These are phyloP conservation scores for Heliothis subflexa DNA, from an alignment of 1,140 invertebrate species.

Conservation along the genomic window DNA sequence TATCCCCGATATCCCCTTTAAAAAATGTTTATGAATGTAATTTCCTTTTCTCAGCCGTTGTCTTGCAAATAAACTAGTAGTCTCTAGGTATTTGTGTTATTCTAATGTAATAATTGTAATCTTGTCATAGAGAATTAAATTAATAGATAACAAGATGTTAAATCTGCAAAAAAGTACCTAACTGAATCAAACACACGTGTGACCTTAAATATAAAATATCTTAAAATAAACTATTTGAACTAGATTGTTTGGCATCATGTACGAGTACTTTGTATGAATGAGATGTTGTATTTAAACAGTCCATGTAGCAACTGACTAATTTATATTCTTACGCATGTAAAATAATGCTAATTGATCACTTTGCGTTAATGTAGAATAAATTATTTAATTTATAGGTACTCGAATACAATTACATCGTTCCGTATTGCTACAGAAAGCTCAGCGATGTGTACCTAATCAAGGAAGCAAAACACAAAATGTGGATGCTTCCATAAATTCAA, in stretches of 20 bases:
- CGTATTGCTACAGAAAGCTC: not conserved
- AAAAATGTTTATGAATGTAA: too few relatives aligned
- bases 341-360: not conserved
- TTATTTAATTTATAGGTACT: not conserved
- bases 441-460: not conserved
- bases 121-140: not conserved
- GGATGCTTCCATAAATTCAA: conserved; percentile 56
- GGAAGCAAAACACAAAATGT: conserved; percentile 23
- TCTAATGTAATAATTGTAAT: not conserved
- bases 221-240: conserved; percentile 26
- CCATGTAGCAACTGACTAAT: too few relatives aligned
- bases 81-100: too few relatives aligned
- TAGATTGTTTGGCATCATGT: not conserved
- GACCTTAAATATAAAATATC: conserved; percentile 10
- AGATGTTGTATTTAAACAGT: not conserved
- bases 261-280: conserved; percentile 1
- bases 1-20: too few relatives aligned
- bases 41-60: too few relatives aligned
- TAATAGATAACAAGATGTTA: conserved; percentile 1
- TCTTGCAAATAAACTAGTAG: too few relatives aligned
- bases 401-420: not conserved
- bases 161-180: not conserved
- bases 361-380: not conserved
- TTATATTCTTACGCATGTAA: not conserved
- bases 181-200: not conserved